Evolutionary conservation across 2,888 invertebrate species (phyloP).

Genomic region (Dryococelus australis): DNA sequence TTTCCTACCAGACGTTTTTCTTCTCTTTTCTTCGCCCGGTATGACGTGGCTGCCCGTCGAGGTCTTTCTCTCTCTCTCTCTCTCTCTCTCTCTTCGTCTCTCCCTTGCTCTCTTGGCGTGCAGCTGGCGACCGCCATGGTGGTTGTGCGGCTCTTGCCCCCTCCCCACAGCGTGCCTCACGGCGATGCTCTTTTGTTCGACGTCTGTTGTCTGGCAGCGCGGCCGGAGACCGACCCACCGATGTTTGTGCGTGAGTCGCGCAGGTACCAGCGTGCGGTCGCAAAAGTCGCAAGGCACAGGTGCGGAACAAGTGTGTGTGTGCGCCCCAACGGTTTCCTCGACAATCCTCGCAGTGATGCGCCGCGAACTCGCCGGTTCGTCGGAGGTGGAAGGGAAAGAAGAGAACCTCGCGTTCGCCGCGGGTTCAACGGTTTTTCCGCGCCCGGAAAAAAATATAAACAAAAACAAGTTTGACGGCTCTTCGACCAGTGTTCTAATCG

Average conservation of each 20-base stretch:
- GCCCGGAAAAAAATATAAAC: neutral
- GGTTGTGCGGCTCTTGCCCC: constrained; percentile 3
- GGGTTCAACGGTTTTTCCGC: constrained; percentile 12
- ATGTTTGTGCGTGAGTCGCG: neutral
- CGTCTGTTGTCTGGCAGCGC: neutral
- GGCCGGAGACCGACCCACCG: neutral
- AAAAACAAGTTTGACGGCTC: constrained; percentile 3
- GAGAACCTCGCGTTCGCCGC: neutral
- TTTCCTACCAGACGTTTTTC: constrained; percentile 5
- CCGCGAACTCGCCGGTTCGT: neutral
- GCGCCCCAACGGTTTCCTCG: no score
- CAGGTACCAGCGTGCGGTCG: neutral
- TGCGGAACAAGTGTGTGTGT: neutral
- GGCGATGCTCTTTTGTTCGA: neutral
- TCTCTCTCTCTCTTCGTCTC: constrained; percentile 36
- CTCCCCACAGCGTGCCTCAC: neutral
- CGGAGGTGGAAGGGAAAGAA: neutral
- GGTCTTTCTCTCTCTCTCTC: constrained; percentile 32
- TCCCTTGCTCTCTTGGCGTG: constrained; percentile 5
- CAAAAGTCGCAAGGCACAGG: no score
- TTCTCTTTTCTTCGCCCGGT: constrained; percentile 28
- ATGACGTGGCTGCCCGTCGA: constrained; percentile 19
- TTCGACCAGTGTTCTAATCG: neutral
- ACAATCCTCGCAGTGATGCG: no score
- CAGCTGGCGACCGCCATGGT: neutral